Conservation (phyloP, 2,888 invertebrate genomes). For the Agelastica alni region DNA sequence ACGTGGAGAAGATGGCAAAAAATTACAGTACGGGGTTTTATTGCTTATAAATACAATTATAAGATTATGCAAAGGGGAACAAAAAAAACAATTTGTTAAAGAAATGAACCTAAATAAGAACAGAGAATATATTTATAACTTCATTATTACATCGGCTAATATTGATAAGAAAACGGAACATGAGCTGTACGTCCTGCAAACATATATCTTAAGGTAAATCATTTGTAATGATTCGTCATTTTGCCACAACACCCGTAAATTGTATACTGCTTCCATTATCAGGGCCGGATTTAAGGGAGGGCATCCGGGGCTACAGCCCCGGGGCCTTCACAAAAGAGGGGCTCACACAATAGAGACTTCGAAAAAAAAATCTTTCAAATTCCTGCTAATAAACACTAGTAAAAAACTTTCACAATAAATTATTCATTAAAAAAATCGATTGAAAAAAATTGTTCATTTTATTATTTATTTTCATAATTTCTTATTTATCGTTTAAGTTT, state of each 20-base stretch:
- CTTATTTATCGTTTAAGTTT: slow-evolving; percentile 35
- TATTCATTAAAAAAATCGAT: no score
- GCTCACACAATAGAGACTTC: no score
- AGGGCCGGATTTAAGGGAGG: no score
- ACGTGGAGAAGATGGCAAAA: slow-evolving; percentile 37
- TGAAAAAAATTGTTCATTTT: no score
- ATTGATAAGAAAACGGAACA: slow-evolving; percentile 46
- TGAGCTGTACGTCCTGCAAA: slow-evolving; percentile 52
- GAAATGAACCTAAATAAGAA: slow-evolving; percentile 45
- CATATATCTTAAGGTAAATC: slow-evolving; percentile 49
- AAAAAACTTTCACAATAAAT: no score
- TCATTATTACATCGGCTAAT: slow-evolving; percentile 38
- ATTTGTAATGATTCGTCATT: neutral
- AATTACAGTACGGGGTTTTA: slow-evolving; percentile 48
- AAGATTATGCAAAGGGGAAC: slow-evolving; percentile 45
- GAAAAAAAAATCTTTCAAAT: no score
- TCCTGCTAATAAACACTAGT: no score
- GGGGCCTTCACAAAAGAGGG: no score
- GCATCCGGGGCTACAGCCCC: no score
- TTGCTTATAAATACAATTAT: slow-evolving; percentile 51
- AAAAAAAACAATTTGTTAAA: slow-evolving; percentile 46
- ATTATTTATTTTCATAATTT: no score
- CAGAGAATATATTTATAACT: slow-evolving; percentile 41
- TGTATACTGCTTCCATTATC: no score
- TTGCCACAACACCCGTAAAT: no score